Percentiles rank a stretch among this genome's conserved stretches.
Evolutionary conservation across 2,888 invertebrate species (phyloP).

Genomic region (Drosophila lacicola): DNA sequence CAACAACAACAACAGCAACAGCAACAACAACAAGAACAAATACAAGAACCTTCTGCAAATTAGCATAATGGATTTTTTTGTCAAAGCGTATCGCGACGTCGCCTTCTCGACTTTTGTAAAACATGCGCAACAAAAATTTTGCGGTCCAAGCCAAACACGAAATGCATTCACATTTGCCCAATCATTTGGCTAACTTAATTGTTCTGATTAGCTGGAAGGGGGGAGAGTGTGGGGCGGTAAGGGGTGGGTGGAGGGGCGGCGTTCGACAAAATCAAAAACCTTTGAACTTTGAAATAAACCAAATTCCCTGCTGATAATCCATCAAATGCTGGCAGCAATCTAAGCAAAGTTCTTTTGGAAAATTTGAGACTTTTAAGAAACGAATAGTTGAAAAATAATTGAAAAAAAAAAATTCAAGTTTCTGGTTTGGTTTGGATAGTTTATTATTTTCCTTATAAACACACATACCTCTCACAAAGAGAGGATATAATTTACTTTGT

Average conservation of each 20-base stretch:
- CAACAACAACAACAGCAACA: slow-evolving; percentile 18
- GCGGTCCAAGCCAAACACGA: slow-evolving; percentile 73
- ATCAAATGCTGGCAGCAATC: background rate
- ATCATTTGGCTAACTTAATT: slow-evolving; percentile 77
- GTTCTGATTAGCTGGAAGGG: slow-evolving; percentile 8
- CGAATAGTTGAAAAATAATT: no score
- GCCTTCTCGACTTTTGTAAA: slow-evolving; percentile 52
- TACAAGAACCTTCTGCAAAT: slow-evolving; percentile 65
- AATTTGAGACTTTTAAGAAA: background rate
- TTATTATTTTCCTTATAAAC: no score
- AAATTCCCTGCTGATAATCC: slow-evolving; percentile 29
- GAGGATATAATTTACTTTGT: no score
- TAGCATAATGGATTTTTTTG: slow-evolving; percentile 80
- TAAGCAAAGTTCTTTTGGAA: background rate
- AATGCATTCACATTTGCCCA: slow-evolving; percentile 76
- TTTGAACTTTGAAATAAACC: slow-evolving; percentile 57
- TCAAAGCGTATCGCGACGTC: slow-evolving; percentile 52
- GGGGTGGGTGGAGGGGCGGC: no score
- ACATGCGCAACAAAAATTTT: slow-evolving; percentile 51
- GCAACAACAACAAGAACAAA: slow-evolving; percentile 18
- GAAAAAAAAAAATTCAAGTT: no score
- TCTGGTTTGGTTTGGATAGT: no score
- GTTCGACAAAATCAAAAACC: slow-evolving; percentile 40
- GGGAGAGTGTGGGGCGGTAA: background rate
- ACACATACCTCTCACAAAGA: no score